Evolutionary conservation across 2,888 invertebrate genomes (phyloP).

Genomic region (Shargacucullia verbasci): DNA sequence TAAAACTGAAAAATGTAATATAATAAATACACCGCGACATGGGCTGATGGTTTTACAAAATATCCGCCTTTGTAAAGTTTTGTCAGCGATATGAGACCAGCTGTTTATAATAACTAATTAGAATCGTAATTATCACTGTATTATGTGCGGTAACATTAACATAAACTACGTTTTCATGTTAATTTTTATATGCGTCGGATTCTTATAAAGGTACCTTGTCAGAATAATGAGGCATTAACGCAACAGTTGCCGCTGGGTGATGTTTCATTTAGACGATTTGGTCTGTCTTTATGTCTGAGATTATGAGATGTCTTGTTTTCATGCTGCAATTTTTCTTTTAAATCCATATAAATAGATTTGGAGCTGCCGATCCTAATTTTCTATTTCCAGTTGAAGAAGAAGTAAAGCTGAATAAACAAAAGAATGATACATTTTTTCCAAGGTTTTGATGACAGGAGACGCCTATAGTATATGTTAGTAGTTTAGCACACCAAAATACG

Average conservation of each 20-base stretch:
- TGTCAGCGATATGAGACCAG: conserved; percentile 42
- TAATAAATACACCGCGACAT: conserved; percentile 17
- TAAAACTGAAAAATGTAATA: conserved; percentile 6
- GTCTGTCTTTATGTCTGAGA: conserved; percentile 10
- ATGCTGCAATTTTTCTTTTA: conserved; percentile 3
- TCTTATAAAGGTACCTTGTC: conserved; percentile 31
- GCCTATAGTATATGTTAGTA: too few relatives aligned
- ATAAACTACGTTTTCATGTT: conserved; percentile 46
- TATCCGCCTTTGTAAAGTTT: conserved; percentile 44
- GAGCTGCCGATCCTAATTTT: too few relatives aligned
- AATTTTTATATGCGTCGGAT: conserved; percentile 38
- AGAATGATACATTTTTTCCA: too few relatives aligned
- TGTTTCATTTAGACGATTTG: conserved; percentile 20
- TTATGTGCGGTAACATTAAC: conserved; percentile 43
- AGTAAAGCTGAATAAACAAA: too few relatives aligned
- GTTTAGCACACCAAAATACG: too few relatives aligned
- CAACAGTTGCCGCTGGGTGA: conserved; percentile 1
- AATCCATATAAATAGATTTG: too few relatives aligned
- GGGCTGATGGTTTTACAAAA: conserved; percentile 50
- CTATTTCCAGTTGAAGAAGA: too few relatives aligned
- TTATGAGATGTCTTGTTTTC: conserved; percentile 10
- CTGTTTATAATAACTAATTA: conserved; percentile 58
- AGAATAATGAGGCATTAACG: conserved; percentile 31
- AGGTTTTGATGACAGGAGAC: too few relatives aligned
- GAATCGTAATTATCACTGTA: conserved; percentile 53